These are phyloP conservation scores for Grammomys surdaster DNA, from an alignment of 2,113 vertebrate species.

Conservation along the genomic window DNA sequence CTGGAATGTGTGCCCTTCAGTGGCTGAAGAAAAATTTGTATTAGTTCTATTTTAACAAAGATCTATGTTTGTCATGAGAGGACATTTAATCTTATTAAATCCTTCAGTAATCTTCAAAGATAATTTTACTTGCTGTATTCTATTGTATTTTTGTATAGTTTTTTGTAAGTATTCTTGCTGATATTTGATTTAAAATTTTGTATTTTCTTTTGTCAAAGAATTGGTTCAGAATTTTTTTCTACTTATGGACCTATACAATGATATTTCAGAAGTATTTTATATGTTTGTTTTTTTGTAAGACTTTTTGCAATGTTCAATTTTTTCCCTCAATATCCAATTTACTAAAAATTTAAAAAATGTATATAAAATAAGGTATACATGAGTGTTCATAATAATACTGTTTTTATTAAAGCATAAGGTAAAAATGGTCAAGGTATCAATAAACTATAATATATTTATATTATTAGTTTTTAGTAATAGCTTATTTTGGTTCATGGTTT, in stretches of 20 bases:
- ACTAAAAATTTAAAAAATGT: neutral
- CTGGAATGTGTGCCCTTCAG: neutral
- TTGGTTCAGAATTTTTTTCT: neutral
- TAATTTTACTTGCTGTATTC: neutral
- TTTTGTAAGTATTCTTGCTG: neutral
- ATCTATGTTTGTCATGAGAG: neutral
- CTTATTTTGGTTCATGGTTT: neutral
- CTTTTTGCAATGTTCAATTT: slow-evolving; percentile 26
- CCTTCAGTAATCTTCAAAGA: neutral
- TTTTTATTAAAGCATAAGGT: neutral
- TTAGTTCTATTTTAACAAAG: neutral
- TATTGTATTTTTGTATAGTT: neutral
- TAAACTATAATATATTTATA: neutral
- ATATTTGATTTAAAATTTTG: neutral
- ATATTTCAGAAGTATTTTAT: slow-evolving; percentile 7
- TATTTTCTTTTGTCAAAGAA: neutral
- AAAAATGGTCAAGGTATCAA: neutral
- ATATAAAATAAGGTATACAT: neutral
- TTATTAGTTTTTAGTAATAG: neutral
- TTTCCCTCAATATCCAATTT: slow-evolving; percentile 35
- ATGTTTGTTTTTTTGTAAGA: slow-evolving; percentile 32
- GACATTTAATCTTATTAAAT: slow-evolving; percentile 35
- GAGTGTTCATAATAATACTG: neutral
- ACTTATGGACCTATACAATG: neutral
- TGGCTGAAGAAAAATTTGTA: neutral